phyloP scores from a whole-genome alignment of 2,888 invertebrate species.

The Drosophila greeni region DNA sequence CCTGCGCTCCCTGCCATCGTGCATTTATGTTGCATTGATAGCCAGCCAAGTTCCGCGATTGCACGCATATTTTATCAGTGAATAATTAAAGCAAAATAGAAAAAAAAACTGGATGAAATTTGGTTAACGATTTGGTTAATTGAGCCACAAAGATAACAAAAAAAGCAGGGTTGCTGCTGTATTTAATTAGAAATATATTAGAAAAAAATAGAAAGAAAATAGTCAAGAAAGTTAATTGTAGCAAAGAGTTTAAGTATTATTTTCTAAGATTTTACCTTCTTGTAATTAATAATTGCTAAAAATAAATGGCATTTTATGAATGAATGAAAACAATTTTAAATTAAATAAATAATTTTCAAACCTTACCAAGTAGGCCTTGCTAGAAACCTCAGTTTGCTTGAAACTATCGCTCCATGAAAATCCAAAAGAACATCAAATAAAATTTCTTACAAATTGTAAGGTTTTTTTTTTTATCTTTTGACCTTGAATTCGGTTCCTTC shows the following conservation, averaged over 20 bases:
- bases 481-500: not conserved
- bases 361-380: not conserved
- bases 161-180: accelerated
- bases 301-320: no score
- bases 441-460: not conserved
- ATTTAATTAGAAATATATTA: not conserved
- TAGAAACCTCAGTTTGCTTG: not conserved
- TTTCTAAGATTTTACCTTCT: no score
- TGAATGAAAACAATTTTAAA: no score
- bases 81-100: not conserved
- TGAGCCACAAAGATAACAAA: not conserved
- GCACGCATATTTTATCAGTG: slow-evolving; percentile 16
- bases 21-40: slow-evolving; percentile 43
- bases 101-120: not conserved
- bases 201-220: not conserved
- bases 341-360: not conserved
- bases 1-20: slow-evolving; percentile 60
- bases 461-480: not conserved
- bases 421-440: not conserved
- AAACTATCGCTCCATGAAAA: not conserved
- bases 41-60: slow-evolving; percentile 11
- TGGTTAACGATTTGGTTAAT: not conserved
- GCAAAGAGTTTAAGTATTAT: not conserved
- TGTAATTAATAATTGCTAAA: no score
- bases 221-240: not conserved